Evolutionary conservation across 2,113 vertebrate genomes (phyloP), one percentile per base, ranked within the genome.

Genomic region (Nannospalax galili): DNA sequence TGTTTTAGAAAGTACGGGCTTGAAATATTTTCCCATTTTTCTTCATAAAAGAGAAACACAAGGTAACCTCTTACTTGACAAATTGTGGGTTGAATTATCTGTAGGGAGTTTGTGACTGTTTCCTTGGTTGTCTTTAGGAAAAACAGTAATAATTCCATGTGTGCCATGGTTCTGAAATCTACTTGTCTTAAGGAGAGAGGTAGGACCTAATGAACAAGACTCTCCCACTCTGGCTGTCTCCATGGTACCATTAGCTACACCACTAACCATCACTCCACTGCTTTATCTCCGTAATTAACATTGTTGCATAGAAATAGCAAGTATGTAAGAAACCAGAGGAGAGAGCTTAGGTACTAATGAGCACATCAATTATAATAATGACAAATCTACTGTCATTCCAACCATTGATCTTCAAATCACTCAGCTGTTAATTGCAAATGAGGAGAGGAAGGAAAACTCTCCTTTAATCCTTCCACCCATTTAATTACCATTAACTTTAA

Each of bases 341-440:
- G 88, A 74, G 40, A 88, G 58, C 58, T 52, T 56, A 91, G 79
- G 78, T 93, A 58, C 93, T 97, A 96, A 97, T 90, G 97, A 97
- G 87, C 77, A 93, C 85, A 96, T 95, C 94, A 94, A 82, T 96
- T 97, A 96, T 58, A 90, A 90, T 90, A 96, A 97, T 90, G 96
- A 96, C 91, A 77, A 97, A 97, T 74, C 95, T 90, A 77, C 94
- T 93, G 93, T 97, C 97, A 95, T 95, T 93, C 90, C 80, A 95
- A 67, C 80, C 90, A 96, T 75, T 93, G 96, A 96, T 96, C 96
- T 92, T 92, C 90, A 74, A 60, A 90, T 94, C 88, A 90, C 94
- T 96, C 90, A 88, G 91, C 94, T 90, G 95, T 77, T 93, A 84
- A 90, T 97, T 95, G 84, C 88, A 95, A 97, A 92, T 7, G 69